A percentile compares a stretch with the other conserved stretches of the same genome.
Evolutionary conservation across 1,140 invertebrate species (phyloP).

Genomic region (Portunus trituberculatus): DNA sequence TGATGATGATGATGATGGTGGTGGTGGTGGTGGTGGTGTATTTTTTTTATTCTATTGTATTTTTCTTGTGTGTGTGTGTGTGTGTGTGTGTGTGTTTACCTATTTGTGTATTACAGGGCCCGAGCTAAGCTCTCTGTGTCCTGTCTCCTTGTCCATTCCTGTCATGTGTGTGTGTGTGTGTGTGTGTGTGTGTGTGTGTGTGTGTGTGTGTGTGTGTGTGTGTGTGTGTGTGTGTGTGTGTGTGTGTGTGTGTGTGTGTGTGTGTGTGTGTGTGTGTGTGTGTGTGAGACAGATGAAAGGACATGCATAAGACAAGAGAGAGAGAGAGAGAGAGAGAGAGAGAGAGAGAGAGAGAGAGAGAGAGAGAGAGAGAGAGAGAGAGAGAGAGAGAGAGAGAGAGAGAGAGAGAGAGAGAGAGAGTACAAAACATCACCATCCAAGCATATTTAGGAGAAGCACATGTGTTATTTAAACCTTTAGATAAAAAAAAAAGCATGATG

Average conservation of each 20-base stretch:
- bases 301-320: too few species aligned
- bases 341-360: conserved; percentile 23
- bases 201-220: not conserved
- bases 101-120: too few species aligned
- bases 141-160: too few species aligned
- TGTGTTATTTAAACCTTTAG: too few species aligned
- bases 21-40: too few species aligned
- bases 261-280: not conserved
- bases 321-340: not conserved
- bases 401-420: conserved; percentile 40
- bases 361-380: conserved; percentile 5
- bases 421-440: not conserved
- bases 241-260: conserved; percentile 20
- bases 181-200: not conserved
- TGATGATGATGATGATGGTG: too few species aligned
- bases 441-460: too few species aligned
- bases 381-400: conserved; percentile 35
- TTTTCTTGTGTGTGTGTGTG: not conserved
- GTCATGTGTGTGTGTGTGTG: conserved; percentile 11
- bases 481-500: too few species aligned
- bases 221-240: conserved; percentile 18
- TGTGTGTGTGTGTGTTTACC: not conserved
- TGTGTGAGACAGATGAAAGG: not conserved
- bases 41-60: too few species aligned
- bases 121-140: too few species aligned